These are phyloP conservation scores for Cydia strobilella DNA, from an alignment of 1,140 invertebrate genomes.

Conservation along the genomic window DNA sequence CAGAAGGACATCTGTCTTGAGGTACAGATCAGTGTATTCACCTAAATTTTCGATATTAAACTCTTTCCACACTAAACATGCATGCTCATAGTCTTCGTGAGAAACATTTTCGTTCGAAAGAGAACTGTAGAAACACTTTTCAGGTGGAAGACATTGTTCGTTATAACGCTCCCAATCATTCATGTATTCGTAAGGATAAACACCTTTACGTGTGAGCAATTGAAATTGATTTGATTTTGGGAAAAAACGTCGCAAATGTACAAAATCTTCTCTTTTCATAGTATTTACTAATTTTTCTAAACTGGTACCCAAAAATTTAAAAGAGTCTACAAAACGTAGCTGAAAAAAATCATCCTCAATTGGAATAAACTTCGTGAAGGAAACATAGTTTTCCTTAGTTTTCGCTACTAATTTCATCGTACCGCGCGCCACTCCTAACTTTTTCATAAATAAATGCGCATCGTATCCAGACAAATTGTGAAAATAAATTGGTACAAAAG, in stretches of 20 bases:
- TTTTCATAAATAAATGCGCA: constrained; percentile 35
- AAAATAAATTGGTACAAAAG: constrained; percentile 39
- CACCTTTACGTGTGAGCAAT: constrained; percentile 25
- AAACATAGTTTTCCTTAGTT: constrained; percentile 36
- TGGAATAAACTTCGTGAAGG: neutral
- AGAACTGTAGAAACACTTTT: constrained; percentile 1
- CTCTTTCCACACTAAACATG: neutral
- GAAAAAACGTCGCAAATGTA: neutral
- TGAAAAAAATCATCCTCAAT: neutral
- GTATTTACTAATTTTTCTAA: neutral
- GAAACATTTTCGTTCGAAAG: constrained; percentile 19
- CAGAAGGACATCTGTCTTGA: too few species aligned
- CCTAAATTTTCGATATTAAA: constrained; percentile 25
- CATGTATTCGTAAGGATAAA: constrained; percentile 4
- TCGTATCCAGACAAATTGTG: constrained; percentile 42
- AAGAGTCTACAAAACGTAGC: too few species aligned
- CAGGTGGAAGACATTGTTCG: neutral
- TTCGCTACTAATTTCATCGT: constrained; percentile 34
- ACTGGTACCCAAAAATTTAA: neutral
- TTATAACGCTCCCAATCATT: constrained; percentile 4
- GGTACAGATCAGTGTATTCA: constrained; percentile 26
- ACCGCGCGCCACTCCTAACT: constrained; percentile 17
- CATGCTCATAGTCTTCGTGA: constrained; percentile 23
- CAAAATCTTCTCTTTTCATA: neutral
- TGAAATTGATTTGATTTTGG: neutral